phyloP scores from a whole-genome alignment of 2,888 invertebrate species.

The Tiliacea citrago region DNA sequence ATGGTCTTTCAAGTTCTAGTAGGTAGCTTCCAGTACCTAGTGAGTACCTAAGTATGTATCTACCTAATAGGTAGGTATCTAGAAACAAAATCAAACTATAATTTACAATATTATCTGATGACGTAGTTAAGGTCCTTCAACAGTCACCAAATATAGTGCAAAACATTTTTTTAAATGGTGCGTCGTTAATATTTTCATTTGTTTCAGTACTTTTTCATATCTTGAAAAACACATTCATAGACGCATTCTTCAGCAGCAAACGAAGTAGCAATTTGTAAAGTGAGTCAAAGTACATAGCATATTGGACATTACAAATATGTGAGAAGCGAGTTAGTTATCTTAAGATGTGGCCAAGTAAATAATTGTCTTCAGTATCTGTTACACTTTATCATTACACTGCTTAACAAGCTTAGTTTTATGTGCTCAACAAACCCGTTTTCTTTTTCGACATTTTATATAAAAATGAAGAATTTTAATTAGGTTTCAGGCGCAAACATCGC shows the following conservation, averaged over 20 bases:
- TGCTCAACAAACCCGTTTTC: constrained; percentile 57
- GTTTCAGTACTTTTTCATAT: constrained; percentile 16
- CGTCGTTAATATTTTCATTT: neutral
- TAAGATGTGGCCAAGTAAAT: constrained; percentile 64
- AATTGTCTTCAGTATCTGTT: constrained; percentile 64
- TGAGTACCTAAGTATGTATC: neutral
- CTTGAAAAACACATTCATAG: neutral
- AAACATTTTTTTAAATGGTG: neutral
- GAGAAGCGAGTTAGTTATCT: constrained; percentile 66
- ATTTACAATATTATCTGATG: neutral
- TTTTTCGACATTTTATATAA: constrained; percentile 49
- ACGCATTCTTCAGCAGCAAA: constrained; percentile 33
- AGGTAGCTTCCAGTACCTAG: constrained; percentile 5
- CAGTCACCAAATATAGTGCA: neutral
- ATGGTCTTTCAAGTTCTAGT: constrained; percentile 30
- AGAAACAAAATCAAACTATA: neutral
- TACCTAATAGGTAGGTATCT: no score
- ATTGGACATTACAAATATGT: constrained; percentile 66
- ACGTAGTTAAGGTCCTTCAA: neutral
- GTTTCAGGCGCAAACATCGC: constrained; percentile 21
- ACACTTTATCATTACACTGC: constrained; percentile 63
- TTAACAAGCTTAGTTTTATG: constrained; percentile 60
- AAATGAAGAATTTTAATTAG: constrained; percentile 46
- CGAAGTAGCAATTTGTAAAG: constrained; percentile 60
- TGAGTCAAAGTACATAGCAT: constrained; percentile 63